Conservation (phyloP, 2,797 vertebrate genomes). For the Arctocebus calabarensis region DNA sequence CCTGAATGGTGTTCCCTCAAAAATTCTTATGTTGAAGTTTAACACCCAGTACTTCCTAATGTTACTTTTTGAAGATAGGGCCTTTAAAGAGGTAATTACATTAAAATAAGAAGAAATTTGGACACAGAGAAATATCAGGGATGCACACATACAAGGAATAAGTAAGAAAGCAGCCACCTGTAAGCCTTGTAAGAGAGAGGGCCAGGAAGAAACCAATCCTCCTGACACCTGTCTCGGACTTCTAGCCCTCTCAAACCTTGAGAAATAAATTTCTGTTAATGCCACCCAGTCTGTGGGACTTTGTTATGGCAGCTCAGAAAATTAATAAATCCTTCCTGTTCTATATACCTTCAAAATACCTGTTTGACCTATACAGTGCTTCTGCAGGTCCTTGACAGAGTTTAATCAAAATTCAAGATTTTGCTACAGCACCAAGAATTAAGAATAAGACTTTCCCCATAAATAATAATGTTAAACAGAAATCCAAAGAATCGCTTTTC, state of each 20-base stretch:
- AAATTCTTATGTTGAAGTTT: background rate
- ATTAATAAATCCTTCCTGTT: background rate
- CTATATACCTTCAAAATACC: background rate
- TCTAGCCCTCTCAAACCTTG: background rate
- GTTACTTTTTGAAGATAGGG: background rate
- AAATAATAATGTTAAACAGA: background rate
- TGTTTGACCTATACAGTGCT: background rate
- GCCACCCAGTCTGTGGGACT: background rate
- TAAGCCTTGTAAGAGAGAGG: background rate
- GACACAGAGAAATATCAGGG: background rate
- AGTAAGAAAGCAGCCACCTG: background rate
- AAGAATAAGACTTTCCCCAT: background rate
- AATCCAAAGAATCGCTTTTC: slow-evolving; percentile 33
- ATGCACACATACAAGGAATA: background rate
- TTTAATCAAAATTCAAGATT: background rate
- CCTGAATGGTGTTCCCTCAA: background rate
- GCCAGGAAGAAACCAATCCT: background rate
- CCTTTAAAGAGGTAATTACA: background rate
- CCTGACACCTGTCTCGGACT: background rate
- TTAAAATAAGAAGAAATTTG: background rate
- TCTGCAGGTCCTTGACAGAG: background rate
- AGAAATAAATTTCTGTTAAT: background rate
- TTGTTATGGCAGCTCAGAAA: background rate
- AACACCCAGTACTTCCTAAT: background rate
- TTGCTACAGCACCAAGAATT: background rate